phyloP scores from a whole-genome alignment of 2,888 invertebrate species.

The Brachylomia viminalis region DNA sequence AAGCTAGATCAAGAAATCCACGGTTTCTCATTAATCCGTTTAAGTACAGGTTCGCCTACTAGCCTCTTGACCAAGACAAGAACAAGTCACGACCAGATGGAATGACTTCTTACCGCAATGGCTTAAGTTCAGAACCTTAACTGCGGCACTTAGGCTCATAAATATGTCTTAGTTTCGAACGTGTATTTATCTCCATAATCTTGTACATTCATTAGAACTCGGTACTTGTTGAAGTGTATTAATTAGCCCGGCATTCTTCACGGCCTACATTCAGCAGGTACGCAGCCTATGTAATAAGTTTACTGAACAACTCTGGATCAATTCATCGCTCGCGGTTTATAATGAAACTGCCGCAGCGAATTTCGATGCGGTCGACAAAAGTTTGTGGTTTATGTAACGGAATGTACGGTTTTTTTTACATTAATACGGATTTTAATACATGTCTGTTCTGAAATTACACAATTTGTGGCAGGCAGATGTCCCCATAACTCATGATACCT shows the following conservation, averaged over 20 bases:
- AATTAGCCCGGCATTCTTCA: constrained; percentile 52
- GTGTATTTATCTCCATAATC: constrained; percentile 53
- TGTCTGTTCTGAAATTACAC: constrained; percentile 43
- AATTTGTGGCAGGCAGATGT: constrained; percentile 36
- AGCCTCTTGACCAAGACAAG: constrained; percentile 51
- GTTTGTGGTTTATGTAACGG: constrained; percentile 81
- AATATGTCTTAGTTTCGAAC: constrained; percentile 49
- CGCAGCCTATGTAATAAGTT: constrained; percentile 60
- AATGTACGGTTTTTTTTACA: constrained; percentile 70
- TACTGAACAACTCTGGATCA: constrained; percentile 75
- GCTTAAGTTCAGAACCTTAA: constrained; percentile 43
- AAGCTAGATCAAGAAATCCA: constrained; percentile 21
- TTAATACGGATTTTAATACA: constrained; percentile 51
- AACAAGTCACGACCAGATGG: constrained; percentile 46
- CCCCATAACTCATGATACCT: constrained; percentile 44
- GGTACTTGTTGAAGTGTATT: constrained; percentile 39
- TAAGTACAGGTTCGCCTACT: constrained; percentile 57
- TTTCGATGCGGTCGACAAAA: constrained; percentile 80
- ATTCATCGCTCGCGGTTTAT: constrained; percentile 82
- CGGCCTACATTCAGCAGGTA: constrained; percentile 33
- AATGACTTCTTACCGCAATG: constrained; percentile 33
- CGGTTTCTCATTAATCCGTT: constrained; percentile 44
- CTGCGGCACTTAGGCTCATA: constrained; percentile 36
- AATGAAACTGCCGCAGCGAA: constrained; percentile 82
- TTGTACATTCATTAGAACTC: constrained; percentile 43